Evolutionary conservation across 2,113 vertebrate genomes (phyloP), one percentile per base, ranked within the genome.

Genomic region (Ia io): DNA sequence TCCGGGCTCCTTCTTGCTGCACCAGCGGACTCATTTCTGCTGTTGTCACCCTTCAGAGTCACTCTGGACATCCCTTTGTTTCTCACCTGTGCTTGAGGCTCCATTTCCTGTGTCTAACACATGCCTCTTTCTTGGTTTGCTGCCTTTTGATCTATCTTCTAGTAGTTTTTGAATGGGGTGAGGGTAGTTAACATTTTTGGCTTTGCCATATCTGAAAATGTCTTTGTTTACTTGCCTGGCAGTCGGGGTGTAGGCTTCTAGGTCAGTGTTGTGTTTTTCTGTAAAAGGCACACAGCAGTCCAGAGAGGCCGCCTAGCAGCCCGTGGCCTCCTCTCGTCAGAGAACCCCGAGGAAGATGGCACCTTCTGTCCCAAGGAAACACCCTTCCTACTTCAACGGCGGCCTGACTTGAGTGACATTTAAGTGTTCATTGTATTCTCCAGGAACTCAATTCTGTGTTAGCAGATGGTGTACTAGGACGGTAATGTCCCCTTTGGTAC

Each of bases 321-420:
- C 10, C 61, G 32, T 2, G 56, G 3, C 5, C 47, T 18, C 67
- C 25, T 0, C 4, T 7, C 11, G 10, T 20, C 0, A 0, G 69
- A 63, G 44, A 56, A 47, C 3, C 30, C 3, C 44, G 4, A 25
- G 44, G 61, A 67, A 8, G 11, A 25, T 14, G 63, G 18, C 20
- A 6, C 10, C 14, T 14, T 84, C 56, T 56, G 25, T 76, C 51
- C 82, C 78, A 53, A 25, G 77, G 28, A 51, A 90, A 63, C 28
- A 22, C 3, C 40, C 47, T 73, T 23, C 22, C 40, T 28, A 0
- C 59, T 25, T 76, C 77, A 44, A 3, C 4, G 3, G 59, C 84
- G 4, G 23, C 28, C 63, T 32, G 49, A 4, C 59, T 6, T 20
- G 7, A 51, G 22, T 8, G 35, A 3, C 11, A 13, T 9, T 56